phyloP scores from a whole-genome alignment of 2,888 invertebrate genomes.

The Eueremaeus valkanovi region DNA sequence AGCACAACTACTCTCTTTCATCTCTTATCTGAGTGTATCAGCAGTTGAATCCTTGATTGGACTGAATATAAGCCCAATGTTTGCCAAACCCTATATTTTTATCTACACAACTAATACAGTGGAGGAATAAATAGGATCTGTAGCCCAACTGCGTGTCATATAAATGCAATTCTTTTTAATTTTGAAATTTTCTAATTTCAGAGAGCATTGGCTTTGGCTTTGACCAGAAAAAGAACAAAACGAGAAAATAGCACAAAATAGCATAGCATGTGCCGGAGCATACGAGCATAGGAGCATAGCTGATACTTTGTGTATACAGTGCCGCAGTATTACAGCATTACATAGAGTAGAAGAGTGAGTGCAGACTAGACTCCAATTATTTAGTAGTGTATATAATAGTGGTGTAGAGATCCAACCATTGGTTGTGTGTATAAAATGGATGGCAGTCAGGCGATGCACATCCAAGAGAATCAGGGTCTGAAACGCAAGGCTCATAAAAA shows the following conservation, averaged over 20 bases:
- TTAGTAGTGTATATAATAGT: background rate
- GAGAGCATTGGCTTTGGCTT: conserved; percentile 11
- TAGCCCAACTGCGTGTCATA: background rate
- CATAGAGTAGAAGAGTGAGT: conserved; percentile 2
- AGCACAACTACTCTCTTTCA: conserved; percentile 16
- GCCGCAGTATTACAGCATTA: background rate
- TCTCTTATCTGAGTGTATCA: conserved; percentile 18
- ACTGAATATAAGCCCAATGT: background rate
- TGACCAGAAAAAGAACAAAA: conserved; percentile 5
- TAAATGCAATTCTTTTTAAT: conserved; percentile 19
- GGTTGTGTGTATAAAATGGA: conserved; percentile 11
- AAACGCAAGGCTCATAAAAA: conserved; percentile 29
- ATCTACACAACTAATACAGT: background rate
- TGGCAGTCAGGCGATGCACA: conserved; percentile 10
- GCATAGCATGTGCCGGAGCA: too few species aligned
- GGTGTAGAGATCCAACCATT: background rate
- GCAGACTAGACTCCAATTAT: conserved; percentile 29
- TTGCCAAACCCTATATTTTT: conserved; percentile 26
- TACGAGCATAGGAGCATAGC: too few species aligned
- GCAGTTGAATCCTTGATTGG: conserved; percentile 34
- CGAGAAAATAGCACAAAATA: background rate
- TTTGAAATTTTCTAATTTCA: background rate
- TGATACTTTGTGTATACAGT: background rate
- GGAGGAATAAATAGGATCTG: conserved; percentile 18
- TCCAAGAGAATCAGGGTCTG: background rate